Evolutionary conservation across 2,888 invertebrate genomes (phyloP), one percentile per base, ranked within the genome.

Genomic region (Neoascia interrupta): DNA sequence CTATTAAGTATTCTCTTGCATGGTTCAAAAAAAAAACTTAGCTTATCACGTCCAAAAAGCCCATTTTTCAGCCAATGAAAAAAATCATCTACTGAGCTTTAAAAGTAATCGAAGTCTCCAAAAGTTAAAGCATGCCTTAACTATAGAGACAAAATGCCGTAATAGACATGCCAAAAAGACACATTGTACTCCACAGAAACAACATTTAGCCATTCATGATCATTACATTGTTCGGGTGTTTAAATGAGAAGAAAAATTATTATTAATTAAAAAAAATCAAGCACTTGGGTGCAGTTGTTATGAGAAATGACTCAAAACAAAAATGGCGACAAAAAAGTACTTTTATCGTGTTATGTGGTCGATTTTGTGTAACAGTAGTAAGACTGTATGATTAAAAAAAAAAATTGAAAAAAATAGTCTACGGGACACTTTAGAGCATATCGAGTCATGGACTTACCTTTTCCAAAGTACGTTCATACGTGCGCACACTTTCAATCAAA

Each of bases 381-480:
- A 69, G 56, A 76, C 41, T 72, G 66, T 72, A 58, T 39, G 39
- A 21, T 54, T 53, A 19, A 4, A 37, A 28, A 54, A 37, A 23
- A 37, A 54, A 47, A 10, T 37, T 13, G 28, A 58, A 61, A 36
- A 61, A 18, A 54, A 34, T 31, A 60, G 19, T 54, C 76, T 76
- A 76, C 76, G n/a, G 64, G 70, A 76, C 36, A 54, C 39, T 36
- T 54, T 5, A 2, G 31, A 54, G 13, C 23, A 37, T 2, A 47
- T 2, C 13, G 18, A 2, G 4, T 3, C 31, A 6, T 6, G 4
- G 8, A 68, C 89, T 89, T 91, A 98, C 97, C 94, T 98, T 98
- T 89, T 98, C 98, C 86, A 98, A 91, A 3, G 98, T 98, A 86
- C 97, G 93, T 87, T 99, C 98, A 87, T 99, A 99, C 0, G 98